These are phyloP conservation scores for Dolichoris vasculosae DNA, from an alignment of 1,140 invertebrate genomes.

Conservation along the genomic window DNA sequence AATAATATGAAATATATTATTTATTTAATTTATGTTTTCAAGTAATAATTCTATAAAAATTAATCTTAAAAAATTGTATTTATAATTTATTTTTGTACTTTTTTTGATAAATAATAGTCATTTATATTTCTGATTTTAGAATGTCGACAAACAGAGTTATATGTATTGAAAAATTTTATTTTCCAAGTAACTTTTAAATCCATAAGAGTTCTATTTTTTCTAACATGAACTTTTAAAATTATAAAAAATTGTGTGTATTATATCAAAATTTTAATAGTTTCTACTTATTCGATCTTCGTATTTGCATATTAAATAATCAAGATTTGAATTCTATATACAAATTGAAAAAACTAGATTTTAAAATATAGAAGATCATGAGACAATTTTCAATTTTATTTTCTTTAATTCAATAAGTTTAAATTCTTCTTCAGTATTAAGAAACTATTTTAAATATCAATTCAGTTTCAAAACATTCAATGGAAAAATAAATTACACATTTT, in stretches of 20 bases:
- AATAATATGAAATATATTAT: neutral
- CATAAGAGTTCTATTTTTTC: too few relatives aligned
- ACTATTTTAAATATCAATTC: neutral
- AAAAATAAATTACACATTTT: too few relatives aligned
- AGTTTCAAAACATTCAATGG: neutral
- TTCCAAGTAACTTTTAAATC: too few relatives aligned
- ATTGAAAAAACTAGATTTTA: slow-evolving; percentile 15
- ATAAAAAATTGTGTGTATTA: too few relatives aligned
- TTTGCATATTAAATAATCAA: neutral
- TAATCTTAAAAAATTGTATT: slow-evolving; percentile 3
- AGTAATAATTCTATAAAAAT: neutral
- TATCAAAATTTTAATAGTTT: neutral
- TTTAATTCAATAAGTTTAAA: neutral
- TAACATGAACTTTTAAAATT: too few relatives aligned
- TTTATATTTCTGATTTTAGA: too few relatives aligned
- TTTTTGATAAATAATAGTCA: neutral
- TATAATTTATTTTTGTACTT: slow-evolving; percentile 14
- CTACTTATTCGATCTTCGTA: slow-evolving; percentile 17
- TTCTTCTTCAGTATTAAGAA: neutral
- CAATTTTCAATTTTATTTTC: neutral
- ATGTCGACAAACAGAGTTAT: too few relatives aligned
- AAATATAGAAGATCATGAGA: neutral
- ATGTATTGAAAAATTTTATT: too few relatives aligned
- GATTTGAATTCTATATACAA: slow-evolving; percentile 20
- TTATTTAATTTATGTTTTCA: neutral